These are phyloP conservation scores for Augochlora pura DNA, from an alignment of 1,140 invertebrate species.

Conservation along the genomic window DNA sequence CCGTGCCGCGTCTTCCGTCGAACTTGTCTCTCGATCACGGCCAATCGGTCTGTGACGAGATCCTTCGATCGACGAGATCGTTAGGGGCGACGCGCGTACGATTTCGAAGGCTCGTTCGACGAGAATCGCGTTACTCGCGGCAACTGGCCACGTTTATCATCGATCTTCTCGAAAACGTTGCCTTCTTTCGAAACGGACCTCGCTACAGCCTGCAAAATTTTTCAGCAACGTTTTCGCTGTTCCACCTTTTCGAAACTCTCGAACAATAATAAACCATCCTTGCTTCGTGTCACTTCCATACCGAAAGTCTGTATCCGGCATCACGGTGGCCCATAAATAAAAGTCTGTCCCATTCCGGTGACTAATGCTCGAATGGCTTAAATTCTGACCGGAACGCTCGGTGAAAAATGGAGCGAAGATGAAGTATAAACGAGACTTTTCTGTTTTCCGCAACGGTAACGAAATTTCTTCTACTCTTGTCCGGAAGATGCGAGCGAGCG, in stretches of 20 bases:
- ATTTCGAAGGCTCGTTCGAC: conserved; percentile 36
- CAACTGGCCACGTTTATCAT: conserved; percentile 22
- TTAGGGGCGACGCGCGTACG: conserved; percentile 30
- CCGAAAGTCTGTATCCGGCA: background rate
- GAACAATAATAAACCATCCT: background rate
- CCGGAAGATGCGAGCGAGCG: background rate
- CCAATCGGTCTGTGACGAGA: conserved; percentile 31
- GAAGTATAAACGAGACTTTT: background rate
- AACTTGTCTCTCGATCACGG: conserved; percentile 5
- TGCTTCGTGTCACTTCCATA: background rate
- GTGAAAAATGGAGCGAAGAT: background rate
- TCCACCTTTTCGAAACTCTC: too few species aligned
- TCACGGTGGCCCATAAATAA: background rate
- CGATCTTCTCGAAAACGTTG: background rate
- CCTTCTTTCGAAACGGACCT: too few species aligned
- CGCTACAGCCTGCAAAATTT: too few species aligned
- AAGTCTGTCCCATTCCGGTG: background rate
- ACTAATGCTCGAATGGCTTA: background rate
- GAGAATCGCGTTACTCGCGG: conserved; percentile 39
- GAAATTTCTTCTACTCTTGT: conserved; percentile 27
- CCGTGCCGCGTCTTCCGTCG: background rate
- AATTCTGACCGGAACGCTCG: background rate
- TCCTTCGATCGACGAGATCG: conserved; percentile 42
- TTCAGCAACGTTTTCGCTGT: too few species aligned
- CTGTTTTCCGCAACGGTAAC: background rate